Conservation (phyloP, 2,888 invertebrate species). For the Gasteruption jaculator region DNA sequence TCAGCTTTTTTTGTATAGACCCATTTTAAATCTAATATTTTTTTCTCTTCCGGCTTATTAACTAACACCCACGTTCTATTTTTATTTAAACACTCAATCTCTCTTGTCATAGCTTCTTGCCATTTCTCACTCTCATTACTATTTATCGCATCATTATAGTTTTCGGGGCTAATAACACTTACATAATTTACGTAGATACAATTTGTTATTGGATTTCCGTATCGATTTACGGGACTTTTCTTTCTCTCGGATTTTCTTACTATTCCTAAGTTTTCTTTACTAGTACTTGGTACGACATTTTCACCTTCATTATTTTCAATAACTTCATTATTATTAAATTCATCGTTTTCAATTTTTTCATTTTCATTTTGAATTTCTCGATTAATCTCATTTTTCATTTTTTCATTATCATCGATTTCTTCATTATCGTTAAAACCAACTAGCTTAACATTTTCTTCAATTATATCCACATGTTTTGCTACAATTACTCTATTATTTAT, state of each 20-base stretch:
- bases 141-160: not conserved
- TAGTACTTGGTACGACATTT: not conserved
- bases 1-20: constrained; percentile 12
- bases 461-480: constrained; percentile 12
- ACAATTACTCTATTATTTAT: constrained; percentile 10
- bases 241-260: constrained; percentile 3
- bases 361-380: not conserved
- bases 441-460: constrained; percentile 7
- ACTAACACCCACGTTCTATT: constrained; percentile 7
- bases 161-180: not conserved
- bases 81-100: constrained; percentile 2
- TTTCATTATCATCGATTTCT: constrained; percentile 1
- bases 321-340: not conserved
- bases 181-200: constrained; percentile 6
- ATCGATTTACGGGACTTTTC: not conserved
- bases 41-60: not conserved
- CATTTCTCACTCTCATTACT: not conserved
- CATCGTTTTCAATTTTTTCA: not conserved
- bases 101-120: constrained; percentile 2
- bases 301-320: not conserved
- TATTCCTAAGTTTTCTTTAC: not conserved
- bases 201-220: not conserved
- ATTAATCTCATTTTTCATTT: not conserved
- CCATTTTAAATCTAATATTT: constrained; percentile 7
- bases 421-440: constrained; percentile 1